phyloP scores from a whole-genome alignment of 2,797 vertebrate species.

The Rhynchonycteris naso region DNA sequence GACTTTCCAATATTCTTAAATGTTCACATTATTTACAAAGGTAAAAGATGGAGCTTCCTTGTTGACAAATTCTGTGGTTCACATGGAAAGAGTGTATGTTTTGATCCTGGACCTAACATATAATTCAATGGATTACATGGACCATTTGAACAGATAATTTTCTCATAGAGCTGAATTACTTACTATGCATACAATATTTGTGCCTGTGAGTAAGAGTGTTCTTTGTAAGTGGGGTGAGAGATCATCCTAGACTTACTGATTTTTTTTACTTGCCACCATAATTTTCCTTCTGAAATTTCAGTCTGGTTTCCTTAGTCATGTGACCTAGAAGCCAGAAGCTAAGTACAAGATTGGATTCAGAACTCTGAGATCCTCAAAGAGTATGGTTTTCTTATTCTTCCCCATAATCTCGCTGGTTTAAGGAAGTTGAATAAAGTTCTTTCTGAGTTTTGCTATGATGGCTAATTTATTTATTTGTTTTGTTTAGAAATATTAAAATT shows the following conservation, averaged over 20 bases:
- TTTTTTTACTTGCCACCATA: not conserved
- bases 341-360: not conserved
- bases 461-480: not conserved
- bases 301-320: not conserved
- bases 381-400: not conserved
- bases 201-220: not conserved
- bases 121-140: not conserved
- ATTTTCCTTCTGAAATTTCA: not conserved
- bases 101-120: not conserved
- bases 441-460: conserved; percentile 5
- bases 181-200: not conserved
- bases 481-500: not conserved
- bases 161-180: conserved; percentile 8
- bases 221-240: not conserved
- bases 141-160: not conserved
- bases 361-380: not conserved
- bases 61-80: not conserved
- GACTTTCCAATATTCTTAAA: not conserved
- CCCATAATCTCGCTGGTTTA: not conserved
- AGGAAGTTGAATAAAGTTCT: not conserved
- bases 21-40: conserved; percentile 3
- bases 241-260: not conserved
- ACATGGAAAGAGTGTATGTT: not conserved
- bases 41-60: not conserved
- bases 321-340: not conserved